Base-by-base conservation (phyloP, 2,113 vertebrate genomes). In the Haplochromis vanheusdeni region DNA sequence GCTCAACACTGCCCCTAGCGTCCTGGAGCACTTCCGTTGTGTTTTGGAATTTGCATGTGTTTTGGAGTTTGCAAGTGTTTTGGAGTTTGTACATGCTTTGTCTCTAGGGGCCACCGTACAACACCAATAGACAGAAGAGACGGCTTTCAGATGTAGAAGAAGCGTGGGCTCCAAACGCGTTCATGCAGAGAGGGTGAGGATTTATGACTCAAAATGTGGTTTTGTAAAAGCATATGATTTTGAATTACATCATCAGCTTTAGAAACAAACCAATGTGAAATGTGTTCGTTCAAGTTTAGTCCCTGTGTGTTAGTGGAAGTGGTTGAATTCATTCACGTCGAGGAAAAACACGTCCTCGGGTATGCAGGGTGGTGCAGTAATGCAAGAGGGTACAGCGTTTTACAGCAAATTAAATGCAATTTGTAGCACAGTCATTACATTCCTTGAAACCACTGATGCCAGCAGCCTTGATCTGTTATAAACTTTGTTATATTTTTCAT, bases 221-320 rank as follows among this genome's bases (percentile, higher is more conserved):
- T 90, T 87, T 89, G 85, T 54, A 26, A 33, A 82, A 86, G 19
- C 8, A 21, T 86, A 31, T 83, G 45, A 87, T 91, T 87, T 89
- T 35, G 14, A 77, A 80, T 89, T 52, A 84, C 55, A 42, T 92
- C 60, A 84, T 21, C 3, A 19, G 5, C 37, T 73, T 33, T 28
- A 65, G 35, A 87, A 80, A 79, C 23, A 45, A 58, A 16, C 23
- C 35, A 80, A 37, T 45, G 23, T 33, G 12, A 81, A 70, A 70
- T 3, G 23, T 10, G 16, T 23, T 86, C 4, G 2, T 26, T 42
- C n/a, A 79, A 35, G 45, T 86, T 58, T 47, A n/a, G 19, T 85
- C 54, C 70, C 8, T 56, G 13, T n/a, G 9, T 79, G 11, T 56
- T 80, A 45, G 17, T 40, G 10, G 17, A 85, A 55, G 45, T 42